These are phyloP conservation scores for Omphaloscelis lunosa DNA, from an alignment of 2,888 invertebrate genomes.

Conservation along the genomic window DNA sequence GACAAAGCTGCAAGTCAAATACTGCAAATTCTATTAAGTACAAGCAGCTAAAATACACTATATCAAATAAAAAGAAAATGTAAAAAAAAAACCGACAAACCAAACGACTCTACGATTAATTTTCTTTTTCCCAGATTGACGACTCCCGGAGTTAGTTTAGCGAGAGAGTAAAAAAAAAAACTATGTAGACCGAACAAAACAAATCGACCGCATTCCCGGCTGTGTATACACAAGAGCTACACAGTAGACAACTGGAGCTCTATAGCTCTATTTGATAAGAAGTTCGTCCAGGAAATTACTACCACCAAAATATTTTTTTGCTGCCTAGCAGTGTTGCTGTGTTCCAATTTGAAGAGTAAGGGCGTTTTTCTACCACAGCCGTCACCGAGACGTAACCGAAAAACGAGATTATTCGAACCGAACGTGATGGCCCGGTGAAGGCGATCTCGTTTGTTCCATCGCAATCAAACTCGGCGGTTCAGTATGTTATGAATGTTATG, in stretches of 20 bases:
- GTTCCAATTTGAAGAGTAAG: neutral
- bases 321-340: neutral
- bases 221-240: neutral
- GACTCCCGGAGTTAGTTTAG: neutral
- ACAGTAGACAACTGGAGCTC: neutral
- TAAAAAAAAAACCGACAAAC: constrained; percentile 22
- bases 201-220: constrained; percentile 22
- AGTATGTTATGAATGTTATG: neutral
- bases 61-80: neutral
- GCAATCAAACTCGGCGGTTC: neutral
- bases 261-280: neutral
- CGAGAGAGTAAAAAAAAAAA: constrained; percentile 23
- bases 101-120: constrained; percentile 29
- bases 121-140: constrained; percentile 33
- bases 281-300: neutral
- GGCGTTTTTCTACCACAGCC: neutral
- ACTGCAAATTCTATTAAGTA: neutral
- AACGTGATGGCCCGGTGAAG: neutral
- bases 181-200: constrained; percentile 17
- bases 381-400: neutral
- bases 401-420: neutral
- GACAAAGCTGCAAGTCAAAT: no score
- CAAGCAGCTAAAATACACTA: neutral
- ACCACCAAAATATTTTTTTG: neutral
- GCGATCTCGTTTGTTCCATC: neutral